Conservation (phyloP, 2,888 invertebrate species). For the Cosmorhoe ocellata region DNA sequence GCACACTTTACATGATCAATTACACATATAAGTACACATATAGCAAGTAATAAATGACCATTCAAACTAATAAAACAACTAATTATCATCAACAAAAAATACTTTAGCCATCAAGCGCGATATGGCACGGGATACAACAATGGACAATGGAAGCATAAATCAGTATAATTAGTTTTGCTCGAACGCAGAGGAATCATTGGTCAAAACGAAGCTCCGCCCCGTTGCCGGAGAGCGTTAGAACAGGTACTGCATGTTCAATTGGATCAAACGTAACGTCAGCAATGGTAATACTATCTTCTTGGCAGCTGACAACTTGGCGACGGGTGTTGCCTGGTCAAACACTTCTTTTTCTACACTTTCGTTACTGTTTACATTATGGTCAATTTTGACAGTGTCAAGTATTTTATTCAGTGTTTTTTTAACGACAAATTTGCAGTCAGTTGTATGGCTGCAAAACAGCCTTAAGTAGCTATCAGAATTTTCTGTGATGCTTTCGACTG, state of each 20-base stretch:
- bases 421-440: too few relatives aligned
- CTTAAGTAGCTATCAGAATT: too few relatives aligned
- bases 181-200: constrained; percentile 85
- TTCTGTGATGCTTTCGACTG: too few relatives aligned
- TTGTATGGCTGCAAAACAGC: too few relatives aligned
- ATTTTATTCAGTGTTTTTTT: too few relatives aligned
- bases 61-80: constrained; percentile 27
- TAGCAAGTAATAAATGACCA: constrained; percentile 8
- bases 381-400: too few relatives aligned
- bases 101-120: constrained; percentile 41
- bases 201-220: constrained; percentile 84
- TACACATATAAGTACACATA: not conserved
- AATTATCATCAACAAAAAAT: constrained; percentile 30
- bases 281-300: constrained; percentile 43
- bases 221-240: constrained; percentile 69
- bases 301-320: constrained; percentile 13
- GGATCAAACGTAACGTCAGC: constrained; percentile 71
- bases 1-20: too few relatives aligned
- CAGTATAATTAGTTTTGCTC: constrained; percentile 94
- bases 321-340: constrained; percentile 1
- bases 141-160: constrained; percentile 97
- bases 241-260: constrained; percentile 63
- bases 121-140: constrained; percentile 86
- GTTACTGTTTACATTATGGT: too few relatives aligned
- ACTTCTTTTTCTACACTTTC: too few relatives aligned